These are phyloP conservation scores for Hoplodrina blanda DNA, from an alignment of 2,888 invertebrate species.

Conservation along the genomic window DNA sequence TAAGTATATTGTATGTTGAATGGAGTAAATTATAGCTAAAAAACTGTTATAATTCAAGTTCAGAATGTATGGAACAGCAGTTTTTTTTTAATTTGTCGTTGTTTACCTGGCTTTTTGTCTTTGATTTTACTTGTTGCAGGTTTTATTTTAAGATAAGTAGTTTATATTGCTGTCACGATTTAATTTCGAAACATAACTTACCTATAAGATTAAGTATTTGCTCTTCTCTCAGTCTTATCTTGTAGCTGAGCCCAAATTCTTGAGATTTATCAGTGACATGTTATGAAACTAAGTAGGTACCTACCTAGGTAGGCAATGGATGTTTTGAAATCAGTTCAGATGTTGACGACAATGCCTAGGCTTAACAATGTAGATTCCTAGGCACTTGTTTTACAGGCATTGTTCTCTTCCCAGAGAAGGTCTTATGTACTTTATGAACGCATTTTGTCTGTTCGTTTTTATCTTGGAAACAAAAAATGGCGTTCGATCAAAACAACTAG, in stretches of 20 bases:
- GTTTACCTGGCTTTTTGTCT: neutral
- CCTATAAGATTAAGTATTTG: conserved; percentile 21
- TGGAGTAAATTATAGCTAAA: too few species aligned
- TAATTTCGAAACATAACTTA: conserved; percentile 16
- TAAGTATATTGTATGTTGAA: too few species aligned
- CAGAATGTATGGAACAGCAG: too few species aligned
- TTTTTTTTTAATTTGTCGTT: too few species aligned
- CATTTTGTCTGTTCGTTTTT: neutral
- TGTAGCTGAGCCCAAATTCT: conserved; percentile 11
- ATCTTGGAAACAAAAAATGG: neutral
- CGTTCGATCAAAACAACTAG: too few species aligned
- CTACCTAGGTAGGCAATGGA: conserved; percentile 3
- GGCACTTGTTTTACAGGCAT: conserved; percentile 6
- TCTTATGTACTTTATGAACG: neutral
- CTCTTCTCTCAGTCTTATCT: conserved; percentile 30
- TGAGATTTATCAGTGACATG: conserved; percentile 42
- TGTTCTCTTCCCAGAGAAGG: conserved; percentile 13
- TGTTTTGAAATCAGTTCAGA: conserved; percentile 41
- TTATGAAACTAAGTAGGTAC: conserved; percentile 3
- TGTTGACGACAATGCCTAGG: neutral
- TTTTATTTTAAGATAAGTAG: neutral
- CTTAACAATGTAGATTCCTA: neutral
- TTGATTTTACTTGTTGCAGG: neutral
- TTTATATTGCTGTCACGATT: conserved; percentile 24
- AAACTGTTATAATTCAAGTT: too few species aligned